Conservation (phyloP, 2,797 vertebrate genomes). For the Arctocebus calabarensis region DNA sequence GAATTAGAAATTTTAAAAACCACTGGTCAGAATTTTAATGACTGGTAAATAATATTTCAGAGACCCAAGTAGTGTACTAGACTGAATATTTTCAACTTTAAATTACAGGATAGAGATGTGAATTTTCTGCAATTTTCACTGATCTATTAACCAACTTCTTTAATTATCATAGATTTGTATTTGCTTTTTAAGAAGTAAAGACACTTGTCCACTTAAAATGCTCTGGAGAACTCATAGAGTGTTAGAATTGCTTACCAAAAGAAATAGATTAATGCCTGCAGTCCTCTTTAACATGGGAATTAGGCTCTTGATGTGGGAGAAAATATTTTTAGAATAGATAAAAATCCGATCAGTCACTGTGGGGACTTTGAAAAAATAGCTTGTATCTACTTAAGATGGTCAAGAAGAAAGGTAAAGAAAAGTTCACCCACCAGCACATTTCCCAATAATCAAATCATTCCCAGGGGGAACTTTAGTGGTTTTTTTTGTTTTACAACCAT, state of each 20-base stretch:
- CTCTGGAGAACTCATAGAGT: slow-evolving; percentile 50
- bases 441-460: slow-evolving; percentile 49
- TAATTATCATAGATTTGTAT: slow-evolving; percentile 81
- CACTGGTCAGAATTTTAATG: slow-evolving; percentile 75
- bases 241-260: slow-evolving; percentile 71
- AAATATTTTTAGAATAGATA: slow-evolving; percentile 74
- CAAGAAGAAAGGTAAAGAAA: slow-evolving; percentile 60
- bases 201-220: slow-evolving; percentile 73
- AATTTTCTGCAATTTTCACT: slow-evolving; percentile 65
- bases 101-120: slow-evolving; percentile 61
- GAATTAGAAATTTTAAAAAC: slow-evolving; percentile 77
- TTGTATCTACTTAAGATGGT: slow-evolving; percentile 71
- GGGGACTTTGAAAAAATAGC: slow-evolving; percentile 64
- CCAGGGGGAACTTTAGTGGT: neutral
- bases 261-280: slow-evolving; percentile 78
- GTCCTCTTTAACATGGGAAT: slow-evolving; percentile 78
- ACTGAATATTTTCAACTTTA: slow-evolving; percentile 50
- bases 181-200: slow-evolving; percentile 81
- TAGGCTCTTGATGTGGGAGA: slow-evolving; percentile 71
- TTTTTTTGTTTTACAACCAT: slow-evolving; percentile 64
- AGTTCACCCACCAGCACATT: slow-evolving; percentile 25
- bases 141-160: slow-evolving; percentile 74
- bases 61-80: slow-evolving; percentile 51
- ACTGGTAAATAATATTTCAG: slow-evolving; percentile 74
- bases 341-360: slow-evolving; percentile 68